Evolutionary conservation across 1,140 invertebrate species (phyloP).

Genomic region (Diuraphis noxia): DNA sequence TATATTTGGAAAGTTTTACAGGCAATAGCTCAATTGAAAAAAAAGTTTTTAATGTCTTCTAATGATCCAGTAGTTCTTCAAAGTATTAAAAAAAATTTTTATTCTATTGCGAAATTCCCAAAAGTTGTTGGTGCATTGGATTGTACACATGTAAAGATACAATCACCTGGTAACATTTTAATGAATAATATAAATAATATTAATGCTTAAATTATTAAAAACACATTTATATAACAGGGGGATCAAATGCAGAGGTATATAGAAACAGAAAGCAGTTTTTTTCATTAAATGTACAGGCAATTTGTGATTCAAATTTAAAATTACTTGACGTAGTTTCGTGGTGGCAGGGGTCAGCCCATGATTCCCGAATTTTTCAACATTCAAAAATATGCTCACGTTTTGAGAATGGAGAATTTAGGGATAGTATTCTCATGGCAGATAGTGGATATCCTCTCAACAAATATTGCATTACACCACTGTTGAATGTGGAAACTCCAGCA

Average conservation of each 20-base stretch:
- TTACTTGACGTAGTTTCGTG: conserved; percentile 60
- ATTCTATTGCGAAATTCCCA: conserved; percentile 59
- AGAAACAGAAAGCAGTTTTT: conserved; percentile 61
- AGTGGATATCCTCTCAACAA: conserved; percentile 45
- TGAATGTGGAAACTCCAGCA: not conserved
- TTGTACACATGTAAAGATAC: conserved; percentile 60
- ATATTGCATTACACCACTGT: conserved; percentile 15
- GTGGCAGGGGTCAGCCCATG: conserved; percentile 60
- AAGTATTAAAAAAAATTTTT: conserved; percentile 58
- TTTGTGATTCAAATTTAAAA: conserved; percentile 59
- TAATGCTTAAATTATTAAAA: not conserved
- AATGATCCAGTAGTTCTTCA: conserved; percentile 55
- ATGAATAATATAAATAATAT: conserved; percentile 3
- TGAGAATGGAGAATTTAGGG: not conserved
- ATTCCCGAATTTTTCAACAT: conserved; percentile 59
- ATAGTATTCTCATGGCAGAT: conserved; percentile 55
- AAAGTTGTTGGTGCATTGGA: conserved; percentile 61
- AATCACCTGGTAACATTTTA: conserved; percentile 57
- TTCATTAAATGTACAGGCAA: conserved; percentile 61
- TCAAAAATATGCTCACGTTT: conserved; percentile 52
- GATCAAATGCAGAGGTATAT: conserved; percentile 17
- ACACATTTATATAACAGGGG: not conserved
- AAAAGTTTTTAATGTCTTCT: conserved; percentile 57
- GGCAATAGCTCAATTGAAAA: conserved; percentile 55
- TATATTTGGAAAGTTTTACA: conserved; percentile 56